Percentiles rank a stretch among this genome's conserved stretches.
These are phyloP conservation scores for Gavia stellata DNA, from an alignment of 2,113 vertebrate species.

Conservation along the genomic window DNA sequence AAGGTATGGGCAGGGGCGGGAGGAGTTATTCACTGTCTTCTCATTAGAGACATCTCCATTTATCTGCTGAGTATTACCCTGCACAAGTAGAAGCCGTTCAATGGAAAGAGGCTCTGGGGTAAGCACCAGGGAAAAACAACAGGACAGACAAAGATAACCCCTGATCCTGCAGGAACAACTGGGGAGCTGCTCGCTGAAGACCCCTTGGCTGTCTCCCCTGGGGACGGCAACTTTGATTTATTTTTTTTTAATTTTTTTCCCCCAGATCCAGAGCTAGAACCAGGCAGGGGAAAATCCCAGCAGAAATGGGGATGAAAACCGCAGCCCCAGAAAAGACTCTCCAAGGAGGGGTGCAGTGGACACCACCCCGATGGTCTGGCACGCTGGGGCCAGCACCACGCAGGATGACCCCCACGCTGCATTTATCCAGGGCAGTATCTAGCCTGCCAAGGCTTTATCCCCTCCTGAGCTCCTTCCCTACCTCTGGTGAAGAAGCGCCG, in stretches of 20 bases:
- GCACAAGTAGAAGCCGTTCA: background rate
- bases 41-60: background rate
- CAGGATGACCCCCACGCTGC: accelerated
- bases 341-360: background rate
- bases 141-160: background rate
- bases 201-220: background rate
- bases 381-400: accelerated
- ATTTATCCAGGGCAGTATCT: background rate
- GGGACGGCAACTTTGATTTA: background rate
- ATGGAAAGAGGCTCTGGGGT: background rate
- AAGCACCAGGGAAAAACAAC: background rate
- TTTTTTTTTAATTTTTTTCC: background rate
- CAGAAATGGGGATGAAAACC: background rate
- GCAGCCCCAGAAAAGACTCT: background rate
- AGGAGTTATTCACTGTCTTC: background rate
- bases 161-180: accelerated
- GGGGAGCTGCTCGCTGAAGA: accelerated
- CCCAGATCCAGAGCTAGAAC: background rate
- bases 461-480: background rate
- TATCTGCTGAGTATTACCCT: background rate
- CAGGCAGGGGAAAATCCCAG: background rate
- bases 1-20: background rate
- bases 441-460: background rate
- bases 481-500: accelerated
- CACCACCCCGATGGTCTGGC: background rate